These are phyloP conservation scores for Ranitomeya variabilis DNA, from an alignment of 2,113 vertebrate genomes.

Conservation along the genomic window DNA sequence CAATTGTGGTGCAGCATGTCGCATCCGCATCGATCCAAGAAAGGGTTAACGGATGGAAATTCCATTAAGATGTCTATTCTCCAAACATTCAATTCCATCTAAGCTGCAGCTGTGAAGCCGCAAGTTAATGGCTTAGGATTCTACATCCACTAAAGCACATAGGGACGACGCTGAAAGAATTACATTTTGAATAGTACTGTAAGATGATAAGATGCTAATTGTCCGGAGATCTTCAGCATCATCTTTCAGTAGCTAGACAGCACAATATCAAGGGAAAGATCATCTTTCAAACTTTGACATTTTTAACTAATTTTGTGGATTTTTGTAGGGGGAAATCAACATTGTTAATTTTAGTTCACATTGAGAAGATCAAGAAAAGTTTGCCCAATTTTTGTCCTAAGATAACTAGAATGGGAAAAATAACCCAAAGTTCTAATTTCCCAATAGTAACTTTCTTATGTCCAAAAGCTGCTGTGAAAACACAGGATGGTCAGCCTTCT, in stretches of 20 bases:
- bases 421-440: no score
- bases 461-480: no score
- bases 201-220: slow-evolving; percentile 39
- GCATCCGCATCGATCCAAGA: background rate
- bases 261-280: background rate
- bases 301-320: no score
- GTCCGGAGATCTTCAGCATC: background rate
- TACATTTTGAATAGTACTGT: slow-evolving; percentile 13
- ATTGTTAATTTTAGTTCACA: no score
- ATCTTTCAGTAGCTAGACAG: background rate
- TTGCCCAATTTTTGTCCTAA: no score
- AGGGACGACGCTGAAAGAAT: slow-evolving; percentile 58
- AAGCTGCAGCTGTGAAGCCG: slow-evolving; percentile 26
- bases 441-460: no score
- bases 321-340: no score
- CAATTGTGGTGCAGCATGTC: background rate
- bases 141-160: slow-evolving; percentile 57
- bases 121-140: slow-evolving; percentile 36
- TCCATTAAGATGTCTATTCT: slow-evolving; percentile 39
- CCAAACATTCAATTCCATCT: slow-evolving; percentile 15
- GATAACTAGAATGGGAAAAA: no score
- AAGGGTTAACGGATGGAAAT: slow-evolving; percentile 42
- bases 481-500: no score
- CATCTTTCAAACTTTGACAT: background rate
- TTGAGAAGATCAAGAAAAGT: no score